Evolutionary conservation across 2,797 vertebrate species (phyloP), one percentile per base, ranked within the genome.

Genomic region (Geotrypetes seraphini): DNA sequence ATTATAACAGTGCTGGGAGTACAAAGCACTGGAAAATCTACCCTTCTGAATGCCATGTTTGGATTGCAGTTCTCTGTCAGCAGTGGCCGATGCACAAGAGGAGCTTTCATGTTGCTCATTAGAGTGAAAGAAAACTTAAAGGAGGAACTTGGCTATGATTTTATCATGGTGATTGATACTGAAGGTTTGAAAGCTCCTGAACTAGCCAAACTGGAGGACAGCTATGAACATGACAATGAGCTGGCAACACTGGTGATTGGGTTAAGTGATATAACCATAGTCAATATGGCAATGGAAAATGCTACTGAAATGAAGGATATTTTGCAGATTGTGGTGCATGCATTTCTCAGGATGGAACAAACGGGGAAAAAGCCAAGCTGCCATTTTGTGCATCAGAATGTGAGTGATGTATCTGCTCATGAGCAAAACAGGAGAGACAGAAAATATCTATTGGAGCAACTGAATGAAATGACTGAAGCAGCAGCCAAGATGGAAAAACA

Each of bases 21-120:
- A 4, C 66, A 78, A 3, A 69, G 69, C 45, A 74, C 73, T 0
- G 75, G 72, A 8, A 83, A 81, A 27, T 78, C 74, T 5, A 79
- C 71, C 3, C 63, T 84, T 1, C 73, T 84, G 16, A 78, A 78
- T 35, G 65, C 63, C 43, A 75, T 84, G 75, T 83, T 84, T 22
- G 75, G 79, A 4, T 36, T 83, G 10, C 79, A 68, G 33, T 88
- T 91, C 37, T 68, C 71, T 18, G 67, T 69, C 0, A 60, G 73
- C 20, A 63, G 49, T 47, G 59, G 63, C 13, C 43, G 50, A 4
- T 57, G 69, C 16, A 70, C 73, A 7, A 69, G 57, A 16, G 80
- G 80, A 2, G 77, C 75, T 12, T 78, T 63, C 69, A 68, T 25
- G 75, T 73, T 47, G 25, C 84, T 78, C 36, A 43, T 71, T 51